Base-by-base conservation (phyloP, 2,113 vertebrate species). In the Poeciliopsis retropinna region DNA sequence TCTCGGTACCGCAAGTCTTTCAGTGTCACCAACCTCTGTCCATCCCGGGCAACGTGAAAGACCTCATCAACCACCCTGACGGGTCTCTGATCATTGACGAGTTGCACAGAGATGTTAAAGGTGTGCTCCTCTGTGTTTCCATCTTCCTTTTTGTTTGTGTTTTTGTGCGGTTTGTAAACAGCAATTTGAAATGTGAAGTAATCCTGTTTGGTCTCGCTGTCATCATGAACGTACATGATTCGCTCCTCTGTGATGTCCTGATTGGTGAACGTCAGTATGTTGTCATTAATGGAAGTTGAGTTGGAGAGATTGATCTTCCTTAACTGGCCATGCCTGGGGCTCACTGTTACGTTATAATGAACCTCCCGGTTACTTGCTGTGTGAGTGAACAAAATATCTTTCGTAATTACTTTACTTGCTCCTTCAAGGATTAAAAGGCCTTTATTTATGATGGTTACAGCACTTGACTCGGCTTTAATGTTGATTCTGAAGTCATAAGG, bases 11-110 rank as follows among this genome's bases (percentile, higher is more conserved):
- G 87, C 28, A 98, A 94, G 70, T 97, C 96, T 39, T 87, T 85
- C 78, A 94, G 65, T 0, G 95, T 97, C 83, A 98, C 64, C 39
- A 98, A 76, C 61, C 91, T 90, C 73, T 96, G 96, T 25, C 95
- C 89, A 0, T 95, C 95, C 31, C 91, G 83, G 37, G 96, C 94
- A 9, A 97, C 64, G 0, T 95, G 93, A 87, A 98, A 97, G 70
- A 95, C 89, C 68, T 96, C 95, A 87, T 97, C 95, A 0, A 96
- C 89, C 41, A 96, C 62, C 8, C 94, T 90, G 37, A 96, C 74
- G 2, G 96, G 96, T 82, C 96, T 95, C 88, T 98, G 92, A 75
- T 98, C 96, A 70, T 98, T 98, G 87, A 96, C 94, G 19, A 97
- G 86, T 51, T 92, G 90, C 60, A 98, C 81, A 4, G 95, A 95